Evolutionary conservation across 2,888 invertebrate genomes (phyloP).

Genomic region (Metopia argyrocephala): DNA sequence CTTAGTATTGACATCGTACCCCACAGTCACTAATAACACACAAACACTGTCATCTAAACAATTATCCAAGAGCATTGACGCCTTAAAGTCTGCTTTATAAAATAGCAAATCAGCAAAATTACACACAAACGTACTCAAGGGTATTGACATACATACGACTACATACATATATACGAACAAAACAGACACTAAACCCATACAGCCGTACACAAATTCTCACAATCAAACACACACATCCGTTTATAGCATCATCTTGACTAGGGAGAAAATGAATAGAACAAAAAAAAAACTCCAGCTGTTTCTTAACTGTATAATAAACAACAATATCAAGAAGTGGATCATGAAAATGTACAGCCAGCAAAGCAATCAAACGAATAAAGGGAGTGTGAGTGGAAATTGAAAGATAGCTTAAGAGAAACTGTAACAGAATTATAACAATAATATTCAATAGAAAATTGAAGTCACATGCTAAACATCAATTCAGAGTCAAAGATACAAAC

Average conservation of each 20-base stretch:
- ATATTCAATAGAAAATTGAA: slow-evolving; percentile 58
- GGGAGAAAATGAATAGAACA: background rate
- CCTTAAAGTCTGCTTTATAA: slow-evolving; percentile 54
- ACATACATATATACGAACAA: no score
- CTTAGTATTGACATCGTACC: slow-evolving; percentile 44
- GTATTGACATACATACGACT: slow-evolving; percentile 50
- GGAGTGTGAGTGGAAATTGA: background rate
- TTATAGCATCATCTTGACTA: background rate
- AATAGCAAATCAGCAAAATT: slow-evolving; percentile 56
- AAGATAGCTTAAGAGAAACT: slow-evolving; percentile 16
- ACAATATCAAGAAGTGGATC: slow-evolving; percentile 19
- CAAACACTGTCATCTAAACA: background rate
- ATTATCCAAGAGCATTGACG: slow-evolving; percentile 8
- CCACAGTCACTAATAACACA: background rate
- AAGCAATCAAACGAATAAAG: background rate
- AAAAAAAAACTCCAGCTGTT: slow-evolving; percentile 53
- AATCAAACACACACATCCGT: background rate
- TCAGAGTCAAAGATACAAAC: slow-evolving; percentile 6
- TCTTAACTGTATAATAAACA: slow-evolving; percentile 43
- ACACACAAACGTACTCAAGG: slow-evolving; percentile 32
- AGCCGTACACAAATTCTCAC: background rate
- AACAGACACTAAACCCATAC: background rate
- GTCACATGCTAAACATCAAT: slow-evolving; percentile 59
- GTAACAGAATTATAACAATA: slow-evolving; percentile 59
- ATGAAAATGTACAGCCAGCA: background rate